Evolutionary conservation across 2,888 invertebrate genomes (phyloP).

Genomic region (Creontiades dilutus): DNA sequence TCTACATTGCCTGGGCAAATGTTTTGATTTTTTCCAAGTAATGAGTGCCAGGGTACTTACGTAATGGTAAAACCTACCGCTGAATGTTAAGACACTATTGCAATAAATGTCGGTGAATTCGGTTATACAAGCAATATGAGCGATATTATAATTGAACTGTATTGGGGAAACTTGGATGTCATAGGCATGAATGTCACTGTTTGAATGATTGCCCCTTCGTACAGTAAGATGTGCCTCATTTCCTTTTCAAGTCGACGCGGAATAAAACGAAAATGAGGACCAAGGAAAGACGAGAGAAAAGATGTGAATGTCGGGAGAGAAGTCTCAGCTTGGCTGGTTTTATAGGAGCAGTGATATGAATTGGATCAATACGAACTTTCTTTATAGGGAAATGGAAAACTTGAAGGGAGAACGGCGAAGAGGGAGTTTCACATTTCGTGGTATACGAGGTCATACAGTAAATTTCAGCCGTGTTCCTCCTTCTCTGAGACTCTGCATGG

Average conservation of each 20-base stretch:
- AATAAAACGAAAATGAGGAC: conserved; percentile 43
- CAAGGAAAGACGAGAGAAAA: conserved; percentile 47
- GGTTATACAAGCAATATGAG: too few species aligned
- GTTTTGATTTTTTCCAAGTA: too few species aligned
- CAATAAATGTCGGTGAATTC: too few species aligned
- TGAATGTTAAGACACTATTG: too few species aligned
- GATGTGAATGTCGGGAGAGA: conserved; percentile 59
- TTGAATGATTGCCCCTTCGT: too few species aligned
- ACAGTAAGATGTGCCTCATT: conserved; percentile 12
- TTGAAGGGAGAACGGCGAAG: conserved; percentile 44
- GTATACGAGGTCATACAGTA: conserved; percentile 30
- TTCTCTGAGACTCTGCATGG: neutral
- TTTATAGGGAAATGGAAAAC: conserved; percentile 67
- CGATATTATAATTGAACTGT: too few species aligned
- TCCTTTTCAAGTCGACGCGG: neutral
- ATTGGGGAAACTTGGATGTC: too few species aligned
- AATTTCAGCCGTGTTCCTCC: conserved; percentile 6
- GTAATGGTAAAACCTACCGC: too few species aligned
- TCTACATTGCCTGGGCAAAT: too few species aligned
- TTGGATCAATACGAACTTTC: conserved; percentile 69
- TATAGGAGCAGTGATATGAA: conserved; percentile 69
- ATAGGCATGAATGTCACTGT: too few species aligned
- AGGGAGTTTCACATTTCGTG: conserved; percentile 46
- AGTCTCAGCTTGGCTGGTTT: conserved; percentile 60
- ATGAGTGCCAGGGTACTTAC: too few species aligned